Conservation (phyloP, 2,113 vertebrate species). For the Rhinolophus sinicus region DNA sequence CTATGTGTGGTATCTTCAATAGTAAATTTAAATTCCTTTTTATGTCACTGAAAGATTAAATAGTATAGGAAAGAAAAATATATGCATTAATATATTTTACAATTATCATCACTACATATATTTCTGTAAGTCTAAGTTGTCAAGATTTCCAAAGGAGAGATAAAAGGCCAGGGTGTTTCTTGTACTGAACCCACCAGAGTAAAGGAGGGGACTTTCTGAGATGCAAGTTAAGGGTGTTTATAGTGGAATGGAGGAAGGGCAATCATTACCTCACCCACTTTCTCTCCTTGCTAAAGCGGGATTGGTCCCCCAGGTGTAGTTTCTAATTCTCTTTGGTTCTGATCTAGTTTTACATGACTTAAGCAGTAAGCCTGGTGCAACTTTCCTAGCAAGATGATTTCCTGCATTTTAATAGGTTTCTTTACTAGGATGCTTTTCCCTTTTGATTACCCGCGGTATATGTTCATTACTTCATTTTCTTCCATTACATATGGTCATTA, state of each 20-base stretch:
- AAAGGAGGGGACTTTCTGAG: background rate
- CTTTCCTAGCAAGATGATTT: slow-evolving; percentile 44
- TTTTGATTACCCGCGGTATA: slow-evolving; percentile 1
- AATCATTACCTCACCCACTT: background rate
- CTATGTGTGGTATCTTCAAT: background rate
- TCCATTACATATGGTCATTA: background rate
- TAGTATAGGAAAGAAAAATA: background rate
- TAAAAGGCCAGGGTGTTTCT: background rate
- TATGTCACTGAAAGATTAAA: background rate
- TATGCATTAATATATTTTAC: background rate
- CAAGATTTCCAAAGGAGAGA: background rate
- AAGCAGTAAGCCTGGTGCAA: background rate
- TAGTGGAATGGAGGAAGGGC: background rate
- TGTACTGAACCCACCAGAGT: background rate
- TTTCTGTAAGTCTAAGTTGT: background rate
- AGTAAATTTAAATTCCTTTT: background rate
- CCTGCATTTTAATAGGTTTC: slow-evolving; percentile 53
- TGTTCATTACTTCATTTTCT: slow-evolving; percentile 47
- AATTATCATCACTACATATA: background rate
- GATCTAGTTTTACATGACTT: slow-evolving; percentile 43
- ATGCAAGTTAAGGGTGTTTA: background rate
- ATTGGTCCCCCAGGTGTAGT: background rate
- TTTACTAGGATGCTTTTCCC: slow-evolving; percentile 40
- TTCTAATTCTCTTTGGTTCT: slow-evolving; percentile 14
- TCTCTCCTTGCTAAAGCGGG: background rate